These are phyloP conservation scores for Heterodera carotae DNA, from an alignment of 1,140 invertebrate genomes.

Conservation along the genomic window DNA sequence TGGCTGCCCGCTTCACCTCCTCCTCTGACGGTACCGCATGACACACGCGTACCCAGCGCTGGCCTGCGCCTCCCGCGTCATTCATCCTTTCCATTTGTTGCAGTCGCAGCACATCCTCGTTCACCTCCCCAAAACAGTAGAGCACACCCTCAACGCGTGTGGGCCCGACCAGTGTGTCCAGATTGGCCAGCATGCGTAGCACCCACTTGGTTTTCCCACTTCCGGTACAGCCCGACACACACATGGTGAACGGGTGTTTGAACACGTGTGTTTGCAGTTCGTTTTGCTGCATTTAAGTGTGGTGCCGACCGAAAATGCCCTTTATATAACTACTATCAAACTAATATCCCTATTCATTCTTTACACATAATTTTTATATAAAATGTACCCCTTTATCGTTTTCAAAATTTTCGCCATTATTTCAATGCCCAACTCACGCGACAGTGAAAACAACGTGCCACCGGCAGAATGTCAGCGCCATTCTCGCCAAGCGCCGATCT, in stretches of 20 bases:
- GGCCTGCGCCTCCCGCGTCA: conserved; percentile 11
- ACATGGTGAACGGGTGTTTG: conserved; percentile 37
- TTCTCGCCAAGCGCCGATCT: too few species aligned
- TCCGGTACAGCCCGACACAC: conserved; percentile 32
- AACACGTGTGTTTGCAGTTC: conserved; percentile 3
- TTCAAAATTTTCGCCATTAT: too few species aligned
- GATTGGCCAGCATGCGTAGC: conserved; percentile 8
- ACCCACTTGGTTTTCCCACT: conserved; percentile 35
- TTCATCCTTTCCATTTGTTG: conserved; percentile 15
- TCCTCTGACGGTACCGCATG: not conserved
- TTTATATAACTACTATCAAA: too few species aligned
- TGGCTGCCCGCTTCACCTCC: not conserved
- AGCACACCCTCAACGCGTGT: conserved; percentile 2
- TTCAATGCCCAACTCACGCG: too few species aligned
- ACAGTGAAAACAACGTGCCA: too few species aligned
- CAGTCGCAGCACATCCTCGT: conserved; percentile 29
- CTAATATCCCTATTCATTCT: too few species aligned
- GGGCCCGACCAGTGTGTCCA: not conserved
- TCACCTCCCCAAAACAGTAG: conserved; percentile 39
- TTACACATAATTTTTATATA: too few species aligned
- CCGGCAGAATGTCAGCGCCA: too few species aligned
- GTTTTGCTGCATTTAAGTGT: not conserved
- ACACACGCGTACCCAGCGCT: conserved; percentile 8
- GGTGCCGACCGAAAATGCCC: too few species aligned
- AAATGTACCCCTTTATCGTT: too few species aligned